These are phyloP conservation scores for Podarcis lilfordi DNA, from an alignment of 2,797 vertebrate species.

Conservation along the genomic window DNA sequence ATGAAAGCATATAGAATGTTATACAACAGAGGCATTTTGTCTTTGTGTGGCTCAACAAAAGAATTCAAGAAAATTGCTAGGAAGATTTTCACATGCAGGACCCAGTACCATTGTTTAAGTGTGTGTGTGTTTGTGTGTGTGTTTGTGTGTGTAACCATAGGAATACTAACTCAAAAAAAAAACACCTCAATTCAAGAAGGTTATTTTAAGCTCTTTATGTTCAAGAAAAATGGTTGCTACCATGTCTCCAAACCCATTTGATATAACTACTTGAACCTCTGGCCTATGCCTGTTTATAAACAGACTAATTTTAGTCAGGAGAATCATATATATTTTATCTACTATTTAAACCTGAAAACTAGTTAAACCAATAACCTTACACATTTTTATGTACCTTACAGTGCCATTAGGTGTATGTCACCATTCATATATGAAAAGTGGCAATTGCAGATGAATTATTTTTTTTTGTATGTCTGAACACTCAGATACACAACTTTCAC, in stretches of 20 bases:
- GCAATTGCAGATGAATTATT: background rate
- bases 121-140: too few species aligned
- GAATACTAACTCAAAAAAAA: background rate
- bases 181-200: background rate
- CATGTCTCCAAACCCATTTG: background rate
- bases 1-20: too few species aligned
- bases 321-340: background rate
- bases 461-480: background rate
- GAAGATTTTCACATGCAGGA: too few species aligned
- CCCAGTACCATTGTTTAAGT: too few species aligned
- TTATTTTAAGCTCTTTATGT: background rate
- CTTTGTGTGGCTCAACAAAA: too few species aligned
- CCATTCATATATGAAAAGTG: background rate
- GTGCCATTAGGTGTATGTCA: background rate
- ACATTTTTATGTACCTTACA: background rate
- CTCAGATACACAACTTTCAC: background rate
- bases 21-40: too few species aligned
- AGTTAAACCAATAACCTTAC: background rate
- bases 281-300: background rate
- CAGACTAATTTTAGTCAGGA: background rate
- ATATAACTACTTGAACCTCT: background rate
- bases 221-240: background rate
- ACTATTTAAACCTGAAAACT: background rate
- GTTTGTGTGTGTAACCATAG: background rate
- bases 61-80: too few species aligned